Evolutionary conservation across 1,140 invertebrate genomes (phyloP), one percentile per base, ranked within the genome.

Genomic region (Geopemphigus sp.): DNA sequence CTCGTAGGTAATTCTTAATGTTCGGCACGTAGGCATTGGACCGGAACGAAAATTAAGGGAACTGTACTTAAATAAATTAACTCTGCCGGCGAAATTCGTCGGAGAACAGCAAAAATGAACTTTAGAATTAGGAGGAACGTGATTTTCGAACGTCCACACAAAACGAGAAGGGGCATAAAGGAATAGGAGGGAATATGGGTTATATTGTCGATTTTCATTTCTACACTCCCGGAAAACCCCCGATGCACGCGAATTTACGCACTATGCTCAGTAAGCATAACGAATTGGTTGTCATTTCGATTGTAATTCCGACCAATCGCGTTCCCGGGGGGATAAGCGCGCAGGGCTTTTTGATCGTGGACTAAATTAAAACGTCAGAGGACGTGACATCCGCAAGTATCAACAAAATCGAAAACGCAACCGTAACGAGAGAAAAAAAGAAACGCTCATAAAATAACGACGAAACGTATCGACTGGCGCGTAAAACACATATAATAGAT

Each of bases 241-340:
- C 3, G 11, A 12, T 22, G n/a, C 2, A 66, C 19, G 14, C 39
- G 5, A 5, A 24, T 19, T 14, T 24, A 66, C 14, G 14, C 12
- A 47, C 39, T 10, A 70, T 50, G 50, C 47, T 17, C 66, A 50
- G 66, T 24, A 50, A 53, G 22, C 66, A 19, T 50, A 70, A 70
- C 66, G 45, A 29, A 50, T 70, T 53, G 45, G 66, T 70, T 70
- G 66, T 53, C 66, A 22, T 70, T 70, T 70, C 66, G 22, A 70
- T 15, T 70, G n/a, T 29, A 26, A 70, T 53, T 24, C 24, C 66
- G 45, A 70, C 22, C 15, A 10, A 53, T 50, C 15, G 47, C 17
- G 66, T 26, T 70, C 66, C 45, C 66, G 66, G 29, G 66, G 64
- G 66, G 47, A 32, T 10, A 19, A 10, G 1, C 22, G 6, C 22